Evolutionary conservation across 2,888 invertebrate species (phyloP).

Genomic region (Melanostoma mellinum): DNA sequence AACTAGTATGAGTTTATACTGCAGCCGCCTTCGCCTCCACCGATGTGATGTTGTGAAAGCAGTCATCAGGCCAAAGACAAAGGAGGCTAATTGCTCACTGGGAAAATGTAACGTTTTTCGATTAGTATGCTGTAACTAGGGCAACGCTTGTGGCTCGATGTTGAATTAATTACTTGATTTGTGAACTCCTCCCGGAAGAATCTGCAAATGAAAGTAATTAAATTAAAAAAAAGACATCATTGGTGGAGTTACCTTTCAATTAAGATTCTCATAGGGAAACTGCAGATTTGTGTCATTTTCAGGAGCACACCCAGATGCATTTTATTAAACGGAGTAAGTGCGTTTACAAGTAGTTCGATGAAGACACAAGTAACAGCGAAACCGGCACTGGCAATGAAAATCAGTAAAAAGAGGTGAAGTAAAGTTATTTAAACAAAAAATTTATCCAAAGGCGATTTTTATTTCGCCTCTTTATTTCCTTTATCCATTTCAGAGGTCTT

Average conservation of each 20-base stretch:
- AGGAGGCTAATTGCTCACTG: slow-evolving; percentile 67
- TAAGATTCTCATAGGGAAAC: slow-evolving; percentile 11
- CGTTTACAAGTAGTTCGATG: no score
- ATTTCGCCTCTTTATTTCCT: no score
- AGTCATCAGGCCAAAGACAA: slow-evolving; percentile 64
- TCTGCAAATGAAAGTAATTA: slow-evolving; percentile 46
- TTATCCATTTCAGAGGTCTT: no score
- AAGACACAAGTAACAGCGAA: no score
- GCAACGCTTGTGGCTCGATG: slow-evolving; percentile 42
- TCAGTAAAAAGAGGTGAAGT: no score
- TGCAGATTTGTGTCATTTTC: no score
- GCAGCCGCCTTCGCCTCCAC: not conserved
- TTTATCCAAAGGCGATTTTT: no score
- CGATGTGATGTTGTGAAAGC: slow-evolving; percentile 59
- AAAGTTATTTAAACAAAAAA: no score
- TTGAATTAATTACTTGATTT: slow-evolving; percentile 50
- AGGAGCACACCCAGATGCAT: no score
- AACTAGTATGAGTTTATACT: no score
- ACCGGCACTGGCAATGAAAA: no score
- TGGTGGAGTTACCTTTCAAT: slow-evolving; percentile 24
- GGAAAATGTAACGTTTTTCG: slow-evolving; percentile 60
- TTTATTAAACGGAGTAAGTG: no score
- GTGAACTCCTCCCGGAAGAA: slow-evolving; percentile 34
- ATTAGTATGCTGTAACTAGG: slow-evolving; percentile 56
- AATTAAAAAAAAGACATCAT: slow-evolving; percentile 6